Percentiles rank a stretch among this genome's conserved stretches.
Conservation (phyloP, 2,888 invertebrate genomes). For the Dorcus hopei region DNA sequence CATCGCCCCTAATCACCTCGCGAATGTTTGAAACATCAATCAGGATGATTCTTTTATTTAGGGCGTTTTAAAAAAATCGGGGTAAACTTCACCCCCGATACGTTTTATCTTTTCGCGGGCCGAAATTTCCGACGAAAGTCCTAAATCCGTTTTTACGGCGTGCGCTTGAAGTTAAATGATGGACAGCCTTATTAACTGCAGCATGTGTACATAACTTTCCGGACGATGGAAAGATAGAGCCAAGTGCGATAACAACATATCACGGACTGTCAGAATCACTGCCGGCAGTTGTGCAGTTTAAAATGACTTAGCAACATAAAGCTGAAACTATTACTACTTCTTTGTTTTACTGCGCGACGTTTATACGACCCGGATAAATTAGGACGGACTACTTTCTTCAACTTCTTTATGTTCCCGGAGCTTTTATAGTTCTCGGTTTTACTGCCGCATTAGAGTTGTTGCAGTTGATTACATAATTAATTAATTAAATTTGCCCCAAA, state of each 20-base stretch:
- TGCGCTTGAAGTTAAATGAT: background rate
- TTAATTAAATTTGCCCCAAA: no score
- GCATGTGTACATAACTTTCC: background rate
- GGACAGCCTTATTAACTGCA: background rate
- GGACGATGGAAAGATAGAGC: background rate
- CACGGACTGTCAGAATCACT: background rate
- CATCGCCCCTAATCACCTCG: no score
- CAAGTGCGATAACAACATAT: slow-evolving; percentile 1
- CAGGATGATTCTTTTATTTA: no score
- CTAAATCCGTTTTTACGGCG: background rate
- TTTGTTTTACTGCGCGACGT: no score
- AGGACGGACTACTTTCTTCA: no score
- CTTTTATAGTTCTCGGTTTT: slow-evolving; percentile 1
- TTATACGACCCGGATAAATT: no score
- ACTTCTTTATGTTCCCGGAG: background rate
- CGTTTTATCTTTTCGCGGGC: background rate
- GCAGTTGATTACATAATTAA: background rate
- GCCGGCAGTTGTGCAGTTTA: background rate
- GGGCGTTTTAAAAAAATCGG: no score
- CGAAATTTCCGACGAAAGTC: background rate
- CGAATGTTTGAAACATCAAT: no score
- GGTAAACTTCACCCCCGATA: no score
- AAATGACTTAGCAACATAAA: background rate
- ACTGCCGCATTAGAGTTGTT: background rate
- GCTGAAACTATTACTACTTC: background rate